Percentiles rank a stretch among this genome's conserved stretches.
These are phyloP conservation scores for Sussaba pulchella DNA, from an alignment of 2,888 invertebrate species.

Conservation along the genomic window DNA sequence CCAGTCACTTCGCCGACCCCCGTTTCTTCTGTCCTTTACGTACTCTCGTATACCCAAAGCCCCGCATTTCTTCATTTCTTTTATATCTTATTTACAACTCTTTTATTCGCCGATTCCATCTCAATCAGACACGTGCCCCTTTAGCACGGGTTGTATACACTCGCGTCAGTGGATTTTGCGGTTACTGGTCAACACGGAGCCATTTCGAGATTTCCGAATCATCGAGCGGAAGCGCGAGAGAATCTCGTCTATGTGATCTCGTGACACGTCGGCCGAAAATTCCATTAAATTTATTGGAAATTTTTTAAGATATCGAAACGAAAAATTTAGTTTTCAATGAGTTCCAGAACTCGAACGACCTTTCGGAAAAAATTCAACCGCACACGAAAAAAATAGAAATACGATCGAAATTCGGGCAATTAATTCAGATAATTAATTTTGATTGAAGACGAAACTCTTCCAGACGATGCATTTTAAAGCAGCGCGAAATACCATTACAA, in stretches of 20 bases:
- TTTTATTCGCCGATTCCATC: constrained; percentile 84
- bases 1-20: constrained; percentile 79
- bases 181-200: constrained; percentile 44
- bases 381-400: too few species aligned
- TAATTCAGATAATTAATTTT: too few species aligned
- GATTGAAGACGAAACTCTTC: too few species aligned
- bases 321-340: too few species aligned
- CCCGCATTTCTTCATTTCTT: constrained; percentile 65
- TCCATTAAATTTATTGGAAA: constrained; percentile 28
- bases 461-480: too few species aligned
- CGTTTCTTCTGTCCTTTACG: constrained; percentile 41
- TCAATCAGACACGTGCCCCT: constrained; percentile 80
- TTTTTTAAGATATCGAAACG: too few species aligned
- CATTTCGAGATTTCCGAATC: constrained; percentile 49
- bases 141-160: constrained; percentile 59
- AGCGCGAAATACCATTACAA: too few species aligned
- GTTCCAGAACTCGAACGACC: too few species aligned
- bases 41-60: constrained; percentile 42
- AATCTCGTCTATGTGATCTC: constrained; percentile 21
- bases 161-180: constrained; percentile 56
- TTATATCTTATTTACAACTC: constrained; percentile 84
- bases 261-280: constrained; percentile 4
- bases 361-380: too few species aligned
- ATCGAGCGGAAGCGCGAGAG: constrained; percentile 48
- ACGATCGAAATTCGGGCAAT: too few species aligned